Evolutionary conservation across 2,888 invertebrate genomes (phyloP).

Genomic region (Pammene fasciana): DNA sequence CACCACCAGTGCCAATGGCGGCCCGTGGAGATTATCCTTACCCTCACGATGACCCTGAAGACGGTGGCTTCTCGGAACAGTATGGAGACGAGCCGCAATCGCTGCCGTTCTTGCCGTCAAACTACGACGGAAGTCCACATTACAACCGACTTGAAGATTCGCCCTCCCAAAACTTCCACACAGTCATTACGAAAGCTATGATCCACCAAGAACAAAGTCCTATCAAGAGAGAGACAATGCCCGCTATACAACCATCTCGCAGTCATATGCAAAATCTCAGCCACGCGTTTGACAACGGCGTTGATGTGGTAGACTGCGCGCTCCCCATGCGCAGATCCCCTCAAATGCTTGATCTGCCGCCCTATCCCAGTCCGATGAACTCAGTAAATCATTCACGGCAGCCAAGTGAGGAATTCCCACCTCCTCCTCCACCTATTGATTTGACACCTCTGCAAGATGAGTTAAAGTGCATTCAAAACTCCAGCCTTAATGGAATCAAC

Average conservation of each 20-base stretch:
- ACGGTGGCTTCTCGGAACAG: slow-evolving; percentile 79
- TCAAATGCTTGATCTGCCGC: slow-evolving; percentile 86
- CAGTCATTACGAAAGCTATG: slow-evolving; percentile 92
- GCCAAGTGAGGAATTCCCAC: slow-evolving; percentile 94
- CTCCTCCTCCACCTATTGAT: slow-evolving; percentile 92
- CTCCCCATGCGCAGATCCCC: slow-evolving; percentile 68
- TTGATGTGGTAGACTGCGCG: slow-evolving; percentile 87
- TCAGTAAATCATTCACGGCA: slow-evolving; percentile 92
- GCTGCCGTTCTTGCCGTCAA: slow-evolving; percentile 83
- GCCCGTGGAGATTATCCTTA: slow-evolving; percentile 55
- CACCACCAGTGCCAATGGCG: slow-evolving; percentile 66
- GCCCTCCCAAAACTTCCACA: slow-evolving; percentile 82
- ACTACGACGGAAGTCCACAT: slow-evolving; percentile 73
- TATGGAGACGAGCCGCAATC: slow-evolving; percentile 84
- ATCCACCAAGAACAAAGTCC: slow-evolving; percentile 93
- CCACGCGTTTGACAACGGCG: slow-evolving; percentile 75
- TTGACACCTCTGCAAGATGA: slow-evolving; percentile 86
- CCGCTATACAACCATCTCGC: slow-evolving; percentile 59
- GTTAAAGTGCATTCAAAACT: slow-evolving; percentile 75
- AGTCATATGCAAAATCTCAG: slow-evolving; percentile 71
- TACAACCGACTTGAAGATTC: slow-evolving; percentile 72
- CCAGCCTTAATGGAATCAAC: slow-evolving; percentile 49
- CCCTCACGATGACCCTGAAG: slow-evolving; percentile 70
- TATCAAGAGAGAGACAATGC: slow-evolving; percentile 75
- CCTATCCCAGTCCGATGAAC: slow-evolving; percentile 90